These are phyloP conservation scores for Philereme vetulata DNA, from an alignment of 2,888 invertebrate species.

Conservation along the genomic window DNA sequence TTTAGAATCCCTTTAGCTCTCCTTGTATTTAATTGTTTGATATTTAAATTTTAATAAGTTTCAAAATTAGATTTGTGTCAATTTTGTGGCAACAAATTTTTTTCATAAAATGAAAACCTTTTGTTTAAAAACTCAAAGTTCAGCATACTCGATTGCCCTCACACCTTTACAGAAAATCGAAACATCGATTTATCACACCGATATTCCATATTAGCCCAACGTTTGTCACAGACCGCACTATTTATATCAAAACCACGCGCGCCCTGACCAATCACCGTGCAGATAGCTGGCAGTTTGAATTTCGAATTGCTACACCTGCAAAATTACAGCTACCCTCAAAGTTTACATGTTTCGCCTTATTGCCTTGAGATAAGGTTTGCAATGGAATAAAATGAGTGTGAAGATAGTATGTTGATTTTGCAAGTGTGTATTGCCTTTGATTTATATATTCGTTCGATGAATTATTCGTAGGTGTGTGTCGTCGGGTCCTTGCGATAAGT, in stretches of 20 bases:
- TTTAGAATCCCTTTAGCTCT: no score
- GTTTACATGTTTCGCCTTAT: conserved; percentile 24
- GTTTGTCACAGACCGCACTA: conserved; percentile 71
- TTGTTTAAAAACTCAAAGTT: no score
- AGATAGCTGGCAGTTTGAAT: conserved; percentile 79
- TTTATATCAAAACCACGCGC: conserved; percentile 76
- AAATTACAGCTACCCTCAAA: conserved; percentile 48
- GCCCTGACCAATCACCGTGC: conserved; percentile 79
- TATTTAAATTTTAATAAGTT: no score
- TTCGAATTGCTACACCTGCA: conserved; percentile 66
- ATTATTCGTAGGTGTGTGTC: conserved; percentile 71
- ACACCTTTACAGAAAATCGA: conserved; percentile 19
- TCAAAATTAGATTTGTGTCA: no score
- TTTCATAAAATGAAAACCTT: no score
- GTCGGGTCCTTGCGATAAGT: conserved; percentile 66
- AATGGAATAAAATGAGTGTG: conserved; percentile 28
- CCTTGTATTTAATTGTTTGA: no score
- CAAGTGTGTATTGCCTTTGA: conserved; percentile 70
- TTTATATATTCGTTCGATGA: conserved; percentile 81
- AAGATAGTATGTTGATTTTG: conserved; percentile 18
- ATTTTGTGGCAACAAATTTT: no score
- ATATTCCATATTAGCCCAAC: conserved; percentile 66
- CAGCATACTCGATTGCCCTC: neutral
- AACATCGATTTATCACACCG: conserved; percentile 52
- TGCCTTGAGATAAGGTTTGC: conserved; percentile 31